Base-by-base conservation (phyloP, 2,113 vertebrate species). In the Chascanopsetta lugubris region DNA sequence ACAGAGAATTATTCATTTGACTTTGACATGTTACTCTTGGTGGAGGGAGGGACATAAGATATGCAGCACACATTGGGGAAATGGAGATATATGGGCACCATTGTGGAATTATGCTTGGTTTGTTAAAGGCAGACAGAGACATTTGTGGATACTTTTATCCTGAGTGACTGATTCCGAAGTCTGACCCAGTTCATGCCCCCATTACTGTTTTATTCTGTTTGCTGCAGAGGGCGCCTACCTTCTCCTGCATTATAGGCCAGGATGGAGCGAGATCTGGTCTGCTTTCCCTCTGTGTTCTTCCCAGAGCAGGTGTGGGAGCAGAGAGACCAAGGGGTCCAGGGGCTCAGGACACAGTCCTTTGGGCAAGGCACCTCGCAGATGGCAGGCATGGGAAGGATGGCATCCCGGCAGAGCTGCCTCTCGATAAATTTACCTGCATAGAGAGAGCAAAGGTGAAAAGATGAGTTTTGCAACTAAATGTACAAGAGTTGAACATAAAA, bases 221-320 rank as follows among this genome's bases (percentile, higher is more conserved):
- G 3, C 32, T 34, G 10, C 32, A 34, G 32, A 5, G 30, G 10
- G 24, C 88, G 88, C 92, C 25, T 69, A 99, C 97, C 96, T 86
- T 97, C 95, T 58, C 94, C 95, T 0, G 94, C 93, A 0, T 87
- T 91, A 3, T 98, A 98, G 0, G 97, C 97, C 36, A 99, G 89
- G 50, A 99, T 90, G 34, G 97, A 97, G 20, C 96, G 94, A 0
- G 94, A 83, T 8, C 97, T 92, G 32, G 91, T 93, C 92, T 99
- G 96, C 53, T 86, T 95, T n/a, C 97, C 97, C 83, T 99, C 97
- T 0, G 95, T 97, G 80, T 94, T 97, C 88, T 99, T 99, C 2
- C 97, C 95, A 0, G 97, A 99, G 92, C 97, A 99, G 83, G 97
- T 99, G 76, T 99, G 94, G 0, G 97, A 99, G 80, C 97, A 99